Conservation (phyloP, 2,113 vertebrate species). For the Hymenochirus boettgeri region DNA sequence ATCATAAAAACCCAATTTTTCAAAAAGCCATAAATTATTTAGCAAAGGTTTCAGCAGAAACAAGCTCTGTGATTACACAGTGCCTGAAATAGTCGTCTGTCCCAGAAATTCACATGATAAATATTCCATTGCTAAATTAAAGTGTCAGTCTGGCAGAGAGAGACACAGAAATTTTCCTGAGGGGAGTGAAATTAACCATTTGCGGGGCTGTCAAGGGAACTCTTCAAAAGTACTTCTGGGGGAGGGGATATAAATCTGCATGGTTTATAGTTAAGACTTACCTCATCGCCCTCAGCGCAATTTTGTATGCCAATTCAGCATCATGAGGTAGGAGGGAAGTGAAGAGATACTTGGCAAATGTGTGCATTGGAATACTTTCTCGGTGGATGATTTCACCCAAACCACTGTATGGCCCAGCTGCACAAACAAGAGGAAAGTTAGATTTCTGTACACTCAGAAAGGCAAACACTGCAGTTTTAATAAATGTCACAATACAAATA, state of each 20-base stretch:
- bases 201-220: no score
- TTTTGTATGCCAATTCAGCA: slow-evolving; percentile 93
- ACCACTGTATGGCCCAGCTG: slow-evolving; percentile 94
- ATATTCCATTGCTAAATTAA: slow-evolving; percentile 24
- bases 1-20: no score
- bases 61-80: slow-evolving; percentile 61
- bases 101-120: slow-evolving; percentile 39
- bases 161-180: no score
- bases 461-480: no score
- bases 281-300: slow-evolving; percentile 98
- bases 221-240: no score
- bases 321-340: slow-evolving; percentile 97
- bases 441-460: no score
- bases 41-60: no score
- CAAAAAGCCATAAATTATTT: no score
- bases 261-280: slow-evolving; percentile 62
- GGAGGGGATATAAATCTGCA: no score
- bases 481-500: no score
- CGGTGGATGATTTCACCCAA: slow-evolving; percentile 90
- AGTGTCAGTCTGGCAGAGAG: neutral
- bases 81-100: slow-evolving; percentile 45
- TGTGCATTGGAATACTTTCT: slow-evolving; percentile 98
- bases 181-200: no score
- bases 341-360: slow-evolving; percentile 98
- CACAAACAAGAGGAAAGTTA: neutral